Conservation (phyloP, 2,797 vertebrate genomes). For the Pseudomugil tenellus region DNA sequence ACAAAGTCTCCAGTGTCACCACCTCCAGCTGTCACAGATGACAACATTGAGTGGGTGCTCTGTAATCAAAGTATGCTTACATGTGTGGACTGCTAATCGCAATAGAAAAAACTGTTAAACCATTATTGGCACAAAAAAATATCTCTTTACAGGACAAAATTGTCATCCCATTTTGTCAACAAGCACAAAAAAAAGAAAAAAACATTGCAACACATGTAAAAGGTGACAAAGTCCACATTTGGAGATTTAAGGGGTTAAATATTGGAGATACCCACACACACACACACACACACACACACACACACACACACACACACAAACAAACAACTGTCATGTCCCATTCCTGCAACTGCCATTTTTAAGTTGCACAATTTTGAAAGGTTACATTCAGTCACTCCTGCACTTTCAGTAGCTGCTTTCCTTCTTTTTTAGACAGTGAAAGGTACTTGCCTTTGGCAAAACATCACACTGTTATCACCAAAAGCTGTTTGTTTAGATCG, state of each 20-base stretch:
- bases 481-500: neutral
- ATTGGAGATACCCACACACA: neutral
- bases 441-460: neutral
- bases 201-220: neutral
- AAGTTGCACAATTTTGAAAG: too few relatives aligned
- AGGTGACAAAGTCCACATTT: neutral
- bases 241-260: neutral
- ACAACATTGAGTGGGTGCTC: neutral
- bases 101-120: neutral
- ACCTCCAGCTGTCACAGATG: slow-evolving; percentile 5
- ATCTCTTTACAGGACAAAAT: too few relatives aligned
- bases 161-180: too few relatives aligned
- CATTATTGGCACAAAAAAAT: too few relatives aligned
- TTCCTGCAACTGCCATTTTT: too few relatives aligned
- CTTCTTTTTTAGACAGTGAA: neutral
- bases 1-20: slow-evolving; percentile 14
- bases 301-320: too few relatives aligned
- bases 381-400: too few relatives aligned
- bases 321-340: too few relatives aligned
- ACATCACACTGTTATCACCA: too few relatives aligned
- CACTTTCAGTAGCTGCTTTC: too few relatives aligned
- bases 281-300: too few relatives aligned
- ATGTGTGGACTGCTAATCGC: neutral
- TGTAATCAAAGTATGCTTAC: neutral
- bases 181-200: too few relatives aligned